These are phyloP conservation scores for Habroteleia sp. DNA, from an alignment of 2,888 invertebrate genomes.

Conservation along the genomic window DNA sequence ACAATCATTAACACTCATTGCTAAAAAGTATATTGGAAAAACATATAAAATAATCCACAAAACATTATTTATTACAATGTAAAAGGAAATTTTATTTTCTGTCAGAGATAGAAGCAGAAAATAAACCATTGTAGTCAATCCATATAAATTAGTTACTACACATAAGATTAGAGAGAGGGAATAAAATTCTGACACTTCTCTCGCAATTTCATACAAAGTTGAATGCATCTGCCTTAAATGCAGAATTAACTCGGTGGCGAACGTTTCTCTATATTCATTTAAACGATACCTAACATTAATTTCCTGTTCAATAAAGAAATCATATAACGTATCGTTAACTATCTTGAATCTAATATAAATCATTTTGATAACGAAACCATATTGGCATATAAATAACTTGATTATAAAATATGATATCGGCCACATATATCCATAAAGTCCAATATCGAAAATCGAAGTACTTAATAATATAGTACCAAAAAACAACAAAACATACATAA, in stretches of 20 bases:
- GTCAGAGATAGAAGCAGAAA: neutral
- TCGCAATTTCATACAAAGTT: conserved; percentile 12
- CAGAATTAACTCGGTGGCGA: conserved; percentile 7
- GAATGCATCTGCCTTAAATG: conserved; percentile 33
- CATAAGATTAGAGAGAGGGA: conserved; percentile 9
- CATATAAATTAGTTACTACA: conserved; percentile 9
- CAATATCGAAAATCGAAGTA: neutral
- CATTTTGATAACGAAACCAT: conserved; percentile 11
- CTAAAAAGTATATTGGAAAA: conserved; percentile 14
- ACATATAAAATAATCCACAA: conserved; percentile 9
- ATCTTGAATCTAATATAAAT: conserved; percentile 1
- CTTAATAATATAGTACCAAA: neutral
- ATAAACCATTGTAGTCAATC: neutral
- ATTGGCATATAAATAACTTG: conserved; percentile 14
- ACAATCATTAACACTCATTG: conserved; percentile 23
- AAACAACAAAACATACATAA: neutral
- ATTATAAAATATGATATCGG: conserved; percentile 1
- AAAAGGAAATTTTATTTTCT: neutral
- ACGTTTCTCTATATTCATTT: neutral
- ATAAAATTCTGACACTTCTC: conserved; percentile 21
- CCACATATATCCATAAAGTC: neutral
- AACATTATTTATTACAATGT: neutral
- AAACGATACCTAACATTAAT: neutral
- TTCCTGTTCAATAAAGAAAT: conserved; percentile 9
- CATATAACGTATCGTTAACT: conserved; percentile 11